Conservation (phyloP, 2,888 invertebrate genomes). For the Drosophila maculinotata region DNA sequence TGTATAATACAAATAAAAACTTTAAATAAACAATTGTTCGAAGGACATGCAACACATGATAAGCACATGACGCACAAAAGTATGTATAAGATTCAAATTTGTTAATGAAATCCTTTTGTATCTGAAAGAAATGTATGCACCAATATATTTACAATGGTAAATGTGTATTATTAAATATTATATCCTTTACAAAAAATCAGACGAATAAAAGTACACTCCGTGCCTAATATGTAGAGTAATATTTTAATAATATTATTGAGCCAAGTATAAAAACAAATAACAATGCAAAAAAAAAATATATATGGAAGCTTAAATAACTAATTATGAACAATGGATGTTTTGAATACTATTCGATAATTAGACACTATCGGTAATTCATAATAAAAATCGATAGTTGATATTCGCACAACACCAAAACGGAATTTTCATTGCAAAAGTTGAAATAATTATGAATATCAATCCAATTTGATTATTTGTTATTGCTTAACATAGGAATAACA, state of each 20-base stretch:
- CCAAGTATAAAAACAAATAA: slow-evolving; percentile 77
- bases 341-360: slow-evolving; percentile 40
- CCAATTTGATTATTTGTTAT: slow-evolving; percentile 11
- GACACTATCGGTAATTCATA: slow-evolving; percentile 41
- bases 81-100: neutral
- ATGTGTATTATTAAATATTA: no score
- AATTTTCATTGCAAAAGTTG: slow-evolving; percentile 29
- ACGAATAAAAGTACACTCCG: neutral
- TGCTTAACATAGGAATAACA: slow-evolving; percentile 48
- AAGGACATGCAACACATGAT: no score
- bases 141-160: no score
- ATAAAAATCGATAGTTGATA: slow-evolving; percentile 36
- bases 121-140: neutral
- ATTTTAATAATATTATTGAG: slow-evolving; percentile 65
- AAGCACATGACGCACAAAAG: neutral
- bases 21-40: neutral
- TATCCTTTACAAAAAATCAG: no score
- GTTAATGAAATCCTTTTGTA: neutral
- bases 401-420: slow-evolving; percentile 46
- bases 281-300: slow-evolving; percentile 66
- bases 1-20: neutral
- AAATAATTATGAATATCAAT: slow-evolving; percentile 42
- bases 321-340: slow-evolving; percentile 28
- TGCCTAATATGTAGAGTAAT: slow-evolving; percentile 41
- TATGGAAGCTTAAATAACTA: slow-evolving; percentile 50